Evolutionary conservation across 2,113 vertebrate species (phyloP).

Genomic region (Zosterops japonicus): DNA sequence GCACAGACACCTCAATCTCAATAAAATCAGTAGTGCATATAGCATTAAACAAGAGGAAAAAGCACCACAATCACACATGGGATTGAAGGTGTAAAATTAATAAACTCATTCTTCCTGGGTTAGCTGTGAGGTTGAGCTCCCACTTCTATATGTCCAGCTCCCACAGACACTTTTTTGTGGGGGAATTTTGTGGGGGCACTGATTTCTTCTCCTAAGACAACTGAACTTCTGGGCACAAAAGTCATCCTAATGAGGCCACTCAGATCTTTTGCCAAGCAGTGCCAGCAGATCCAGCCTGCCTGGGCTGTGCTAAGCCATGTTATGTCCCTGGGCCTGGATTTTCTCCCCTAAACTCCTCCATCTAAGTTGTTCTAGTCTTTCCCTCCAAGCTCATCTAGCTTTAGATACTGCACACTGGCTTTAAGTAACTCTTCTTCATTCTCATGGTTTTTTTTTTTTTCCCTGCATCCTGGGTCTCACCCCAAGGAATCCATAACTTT

Average conservation of each 20-base stretch:
- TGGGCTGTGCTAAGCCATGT: neutral
- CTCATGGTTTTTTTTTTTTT: neutral
- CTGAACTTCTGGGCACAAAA: neutral
- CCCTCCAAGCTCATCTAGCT: neutral
- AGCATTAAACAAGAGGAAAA: neutral
- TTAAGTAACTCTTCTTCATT: neutral
- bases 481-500: neutral
- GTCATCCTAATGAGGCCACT: neutral
- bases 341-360: neutral
- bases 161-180: neutral
- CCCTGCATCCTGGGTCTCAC: neutral
- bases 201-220: neutral
- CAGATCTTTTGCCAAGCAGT: neutral
- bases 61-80: neutral
- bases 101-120: neutral
- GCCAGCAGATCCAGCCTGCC: neutral
- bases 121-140: neutral
- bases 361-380: neutral
- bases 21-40: neutral
- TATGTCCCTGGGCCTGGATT: neutral
- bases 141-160: accelerated
- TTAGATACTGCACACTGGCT: neutral
- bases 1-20: neutral
- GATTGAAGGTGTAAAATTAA: neutral
- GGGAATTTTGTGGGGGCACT: neutral